phyloP scores from a whole-genome alignment of 92 coral and sea anemone genomes.

The Porites evermanni region DNA sequence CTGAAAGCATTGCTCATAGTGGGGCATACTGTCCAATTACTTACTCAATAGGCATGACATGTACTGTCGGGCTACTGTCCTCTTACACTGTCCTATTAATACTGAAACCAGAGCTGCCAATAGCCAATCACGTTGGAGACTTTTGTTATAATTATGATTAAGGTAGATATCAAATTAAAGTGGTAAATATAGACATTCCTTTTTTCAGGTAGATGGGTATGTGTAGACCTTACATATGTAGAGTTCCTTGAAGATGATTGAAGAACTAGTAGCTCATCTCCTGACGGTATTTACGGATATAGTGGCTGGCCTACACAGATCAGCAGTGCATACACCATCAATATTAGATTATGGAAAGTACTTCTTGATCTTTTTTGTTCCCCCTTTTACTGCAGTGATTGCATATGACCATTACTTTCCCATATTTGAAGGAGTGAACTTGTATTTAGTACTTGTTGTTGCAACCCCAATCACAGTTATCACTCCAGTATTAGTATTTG shows the following conservation, averaged over 20 bases:
- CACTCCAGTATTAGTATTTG: slow-evolving; percentile 18
- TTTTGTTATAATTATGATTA: too few species aligned
- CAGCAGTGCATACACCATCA: slow-evolving; percentile 35
- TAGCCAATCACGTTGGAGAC: too few species aligned
- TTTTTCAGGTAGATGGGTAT: too few species aligned
- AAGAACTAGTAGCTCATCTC: slow-evolving; percentile 21
- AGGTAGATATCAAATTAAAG: too few species aligned
- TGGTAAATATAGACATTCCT: too few species aligned
- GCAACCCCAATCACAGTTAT: background rate
- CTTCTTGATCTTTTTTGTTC: slow-evolving; percentile 9
- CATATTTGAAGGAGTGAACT: slow-evolving; percentile 23
- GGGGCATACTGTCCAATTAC: too few species aligned
- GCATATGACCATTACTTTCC: slow-evolving; percentile 28
- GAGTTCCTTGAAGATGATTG: slow-evolving; percentile 8
- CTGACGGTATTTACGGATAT: slow-evolving; percentile 20
- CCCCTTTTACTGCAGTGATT: slow-evolving; percentile 17
- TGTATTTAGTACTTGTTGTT: slow-evolving; percentile 17
- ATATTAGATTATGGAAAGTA: slow-evolving; percentile 15
- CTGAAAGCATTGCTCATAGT: too few species aligned
- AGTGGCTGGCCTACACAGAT: slow-evolving; percentile 24
- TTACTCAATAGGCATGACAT: too few species aligned
- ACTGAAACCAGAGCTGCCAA: too few species aligned
- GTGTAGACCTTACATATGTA: too few species aligned
- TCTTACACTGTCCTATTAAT: too few species aligned
- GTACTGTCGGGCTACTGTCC: too few species aligned